A percentile compares a stretch with the other conserved stretches of the same genome.
Evolutionary conservation across 2,888 invertebrate genomes (phyloP).

Genomic region (Caenorhabditis plicata): DNA sequence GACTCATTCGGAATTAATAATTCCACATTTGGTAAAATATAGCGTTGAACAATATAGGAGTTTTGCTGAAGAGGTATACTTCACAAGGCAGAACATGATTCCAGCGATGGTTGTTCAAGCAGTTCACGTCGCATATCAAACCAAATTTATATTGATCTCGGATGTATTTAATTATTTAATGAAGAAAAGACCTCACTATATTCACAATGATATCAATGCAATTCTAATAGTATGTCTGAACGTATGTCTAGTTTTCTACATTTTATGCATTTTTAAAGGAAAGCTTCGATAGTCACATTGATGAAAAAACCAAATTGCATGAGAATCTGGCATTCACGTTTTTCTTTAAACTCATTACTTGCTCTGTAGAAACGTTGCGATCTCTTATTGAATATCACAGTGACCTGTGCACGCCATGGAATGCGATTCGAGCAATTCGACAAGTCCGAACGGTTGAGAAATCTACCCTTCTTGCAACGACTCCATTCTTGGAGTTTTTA

Average conservation of each 20-base stretch:
- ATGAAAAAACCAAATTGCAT: too few relatives aligned
- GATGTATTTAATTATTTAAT: constrained; percentile 43
- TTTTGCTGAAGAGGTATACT: constrained; percentile 20
- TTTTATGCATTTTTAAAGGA: too few relatives aligned
- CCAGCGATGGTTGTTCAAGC: constrained; percentile 7
- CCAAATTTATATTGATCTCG: constrained; percentile 33
- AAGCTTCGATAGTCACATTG: too few relatives aligned
- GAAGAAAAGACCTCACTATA: constrained; percentile 17
- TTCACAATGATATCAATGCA: too few relatives aligned
- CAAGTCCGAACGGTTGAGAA: constrained; percentile 31
- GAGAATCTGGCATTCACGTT: too few relatives aligned
- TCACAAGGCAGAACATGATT: too few relatives aligned
- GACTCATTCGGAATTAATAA: constrained; percentile 30
- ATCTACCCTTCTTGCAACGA: constrained; percentile 14
- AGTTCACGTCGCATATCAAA: constrained; percentile 30
- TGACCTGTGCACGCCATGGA: constrained; percentile 29
- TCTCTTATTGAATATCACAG: constrained; percentile 21
- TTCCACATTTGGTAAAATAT: constrained; percentile 30
- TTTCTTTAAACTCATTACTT: constrained; percentile 37
- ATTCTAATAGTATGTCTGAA: too few relatives aligned
- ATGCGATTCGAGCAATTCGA: constrained; percentile 34
- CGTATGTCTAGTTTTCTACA: too few relatives aligned
- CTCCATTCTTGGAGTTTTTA: constrained; percentile 14
- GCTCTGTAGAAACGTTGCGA: constrained; percentile 32
- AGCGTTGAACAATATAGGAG: constrained; percentile 34